Conservation (phyloP, 2,113 vertebrate species). For the Halichoeres trimaculatus region DNA sequence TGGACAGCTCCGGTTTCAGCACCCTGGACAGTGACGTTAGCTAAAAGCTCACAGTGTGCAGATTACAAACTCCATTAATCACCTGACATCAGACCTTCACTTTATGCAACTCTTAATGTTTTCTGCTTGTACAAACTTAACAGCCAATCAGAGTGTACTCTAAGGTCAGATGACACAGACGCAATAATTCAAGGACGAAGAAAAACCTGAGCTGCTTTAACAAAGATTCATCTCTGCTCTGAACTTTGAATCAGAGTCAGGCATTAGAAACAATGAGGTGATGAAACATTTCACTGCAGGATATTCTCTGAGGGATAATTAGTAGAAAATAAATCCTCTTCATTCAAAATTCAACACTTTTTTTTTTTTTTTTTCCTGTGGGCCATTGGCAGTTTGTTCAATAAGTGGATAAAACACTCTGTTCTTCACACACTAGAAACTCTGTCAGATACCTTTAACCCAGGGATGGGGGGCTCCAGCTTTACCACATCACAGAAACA, state of each 20-base stretch:
- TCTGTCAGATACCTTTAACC: background rate
- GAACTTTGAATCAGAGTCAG: background rate
- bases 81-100: background rate
- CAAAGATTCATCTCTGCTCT: background rate
- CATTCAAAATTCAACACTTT: background rate
- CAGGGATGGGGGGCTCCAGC: background rate
- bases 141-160: background rate
- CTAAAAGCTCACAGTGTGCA: background rate
- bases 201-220: background rate
- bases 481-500: conserved; percentile 29
- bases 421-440: background rate
- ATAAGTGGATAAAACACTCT: background rate
- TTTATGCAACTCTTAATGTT: background rate
- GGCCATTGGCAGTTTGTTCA: background rate
- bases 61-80: conserved; percentile 20
- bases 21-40: conserved; percentile 1
- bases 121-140: background rate
- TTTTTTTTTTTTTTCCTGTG: background rate
- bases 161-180: background rate
- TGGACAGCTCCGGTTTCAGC: conserved; percentile 18
- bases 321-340: background rate
- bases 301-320: background rate
- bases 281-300: background rate
- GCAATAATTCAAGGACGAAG: background rate
- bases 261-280: background rate